Conservation (phyloP, 2,888 invertebrate species). For the Calliscelio sp. region DNA sequence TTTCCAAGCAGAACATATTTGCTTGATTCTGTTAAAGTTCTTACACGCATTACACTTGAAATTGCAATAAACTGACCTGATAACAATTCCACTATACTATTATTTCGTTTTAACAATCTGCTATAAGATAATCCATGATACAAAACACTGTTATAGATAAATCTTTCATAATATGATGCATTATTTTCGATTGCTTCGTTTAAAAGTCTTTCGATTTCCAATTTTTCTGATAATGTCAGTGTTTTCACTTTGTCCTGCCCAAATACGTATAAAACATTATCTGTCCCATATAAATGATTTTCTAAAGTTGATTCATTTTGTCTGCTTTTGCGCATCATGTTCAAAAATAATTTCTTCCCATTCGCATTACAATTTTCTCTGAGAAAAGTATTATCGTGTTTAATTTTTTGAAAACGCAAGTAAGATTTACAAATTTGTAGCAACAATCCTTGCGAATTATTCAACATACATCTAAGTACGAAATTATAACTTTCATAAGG, state of each 20-base stretch:
- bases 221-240: conserved; percentile 31
- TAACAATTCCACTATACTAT: conserved; percentile 6
- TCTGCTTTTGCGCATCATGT: too few relatives aligned
- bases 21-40: not conserved
- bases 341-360: conserved; percentile 30
- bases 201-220: conserved; percentile 37
- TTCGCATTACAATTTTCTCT: conserved; percentile 6
- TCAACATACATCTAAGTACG: conserved; percentile 36
- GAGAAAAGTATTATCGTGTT: conserved; percentile 30
- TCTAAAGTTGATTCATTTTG: too few relatives aligned
- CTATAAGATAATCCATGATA: conserved; percentile 24
- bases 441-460: conserved; percentile 42
- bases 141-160: conserved; percentile 24
- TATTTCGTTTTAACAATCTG: conserved; percentile 27
- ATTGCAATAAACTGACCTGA: not conserved
- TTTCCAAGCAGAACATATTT: not conserved
- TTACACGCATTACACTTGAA: not conserved
- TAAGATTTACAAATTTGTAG: conserved; percentile 62
- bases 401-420: conserved; percentile 29
- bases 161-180: conserved; percentile 33
- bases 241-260: too few relatives aligned
- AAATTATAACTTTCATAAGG: conserved; percentile 62
- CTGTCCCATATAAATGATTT: too few relatives aligned
- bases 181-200: not conserved
- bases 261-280: too few relatives aligned